Evolutionary conservation across 2,888 invertebrate genomes (phyloP).

Genomic region (Zele albiditarsus): DNA sequence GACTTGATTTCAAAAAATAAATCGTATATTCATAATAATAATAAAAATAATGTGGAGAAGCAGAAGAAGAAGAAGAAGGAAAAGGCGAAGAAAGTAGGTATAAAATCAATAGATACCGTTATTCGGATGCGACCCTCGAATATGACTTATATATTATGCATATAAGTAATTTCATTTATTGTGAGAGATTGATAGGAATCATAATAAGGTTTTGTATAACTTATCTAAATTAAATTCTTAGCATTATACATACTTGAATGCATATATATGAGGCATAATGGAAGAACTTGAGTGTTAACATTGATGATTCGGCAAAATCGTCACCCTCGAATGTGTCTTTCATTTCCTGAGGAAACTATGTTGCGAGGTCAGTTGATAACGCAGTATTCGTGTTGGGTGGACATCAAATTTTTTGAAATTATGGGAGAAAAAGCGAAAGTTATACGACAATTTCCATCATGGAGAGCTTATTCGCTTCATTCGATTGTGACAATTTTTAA

Average conservation of each 20-base stretch:
- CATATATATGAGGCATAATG: neutral
- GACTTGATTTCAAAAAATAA: too few species aligned
- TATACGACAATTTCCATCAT: neutral
- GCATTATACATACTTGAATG: neutral
- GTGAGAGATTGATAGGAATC: neutral
- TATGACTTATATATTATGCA: neutral
- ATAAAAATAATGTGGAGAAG: too few species aligned
- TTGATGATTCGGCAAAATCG: neutral
- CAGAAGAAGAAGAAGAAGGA: too few species aligned
- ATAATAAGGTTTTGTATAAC: neutral
- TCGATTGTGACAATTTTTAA: neutral
- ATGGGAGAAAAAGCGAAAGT: neutral
- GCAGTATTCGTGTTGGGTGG: neutral
- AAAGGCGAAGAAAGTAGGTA: too few species aligned
- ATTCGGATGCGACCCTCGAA: neutral
- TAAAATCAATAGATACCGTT: too few species aligned
- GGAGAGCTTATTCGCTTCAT: neutral
- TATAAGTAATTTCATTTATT: neutral
- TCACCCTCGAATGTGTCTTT: neutral
- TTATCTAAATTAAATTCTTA: neutral
- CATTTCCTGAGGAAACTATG: neutral
- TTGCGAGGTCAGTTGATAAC: neutral
- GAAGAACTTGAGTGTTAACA: neutral
- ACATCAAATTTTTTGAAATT: neutral
- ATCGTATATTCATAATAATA: too few species aligned